Conservation (phyloP, 2,113 vertebrate genomes). For the Tapirus terrestris region DNA sequence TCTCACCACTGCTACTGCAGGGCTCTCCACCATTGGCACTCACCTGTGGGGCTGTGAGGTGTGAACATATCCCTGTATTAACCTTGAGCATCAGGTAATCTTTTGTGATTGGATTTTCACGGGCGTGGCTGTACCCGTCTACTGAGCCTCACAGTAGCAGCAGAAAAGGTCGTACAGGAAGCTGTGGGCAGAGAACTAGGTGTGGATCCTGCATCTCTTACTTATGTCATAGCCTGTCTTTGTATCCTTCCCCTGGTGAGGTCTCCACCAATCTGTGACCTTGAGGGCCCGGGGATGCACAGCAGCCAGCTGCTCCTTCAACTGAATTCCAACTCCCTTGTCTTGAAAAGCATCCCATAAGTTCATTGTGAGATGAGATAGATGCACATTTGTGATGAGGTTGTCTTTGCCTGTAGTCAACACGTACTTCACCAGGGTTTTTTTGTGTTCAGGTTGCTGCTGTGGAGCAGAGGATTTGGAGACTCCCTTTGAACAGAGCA, state of each 20-base stretch:
- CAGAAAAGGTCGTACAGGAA: neutral
- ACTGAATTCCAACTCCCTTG: neutral
- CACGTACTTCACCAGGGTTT: neutral
- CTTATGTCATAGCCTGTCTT: neutral
- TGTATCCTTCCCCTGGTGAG: neutral
- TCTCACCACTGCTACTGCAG: neutral
- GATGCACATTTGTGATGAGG: neutral
- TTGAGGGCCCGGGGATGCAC: neutral
- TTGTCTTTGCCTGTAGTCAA: neutral
- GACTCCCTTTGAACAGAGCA: neutral
- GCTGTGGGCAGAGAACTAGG: neutral
- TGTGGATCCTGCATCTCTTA: neutral
- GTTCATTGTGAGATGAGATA: neutral
- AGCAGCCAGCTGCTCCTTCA: neutral
- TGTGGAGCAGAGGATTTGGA: neutral
- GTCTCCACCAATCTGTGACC: neutral
- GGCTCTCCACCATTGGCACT: neutral
- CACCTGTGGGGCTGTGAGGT: neutral
- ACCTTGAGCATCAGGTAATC: neutral
- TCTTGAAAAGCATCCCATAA: neutral
- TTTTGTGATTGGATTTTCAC: neutral
- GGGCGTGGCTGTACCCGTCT: neutral
- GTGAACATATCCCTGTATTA: neutral
- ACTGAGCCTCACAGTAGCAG: neutral
- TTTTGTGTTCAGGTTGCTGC: constrained; percentile 36